Conservation (phyloP, 1,140 invertebrate species). For the Macrotrachela quadricornifera region DNA sequence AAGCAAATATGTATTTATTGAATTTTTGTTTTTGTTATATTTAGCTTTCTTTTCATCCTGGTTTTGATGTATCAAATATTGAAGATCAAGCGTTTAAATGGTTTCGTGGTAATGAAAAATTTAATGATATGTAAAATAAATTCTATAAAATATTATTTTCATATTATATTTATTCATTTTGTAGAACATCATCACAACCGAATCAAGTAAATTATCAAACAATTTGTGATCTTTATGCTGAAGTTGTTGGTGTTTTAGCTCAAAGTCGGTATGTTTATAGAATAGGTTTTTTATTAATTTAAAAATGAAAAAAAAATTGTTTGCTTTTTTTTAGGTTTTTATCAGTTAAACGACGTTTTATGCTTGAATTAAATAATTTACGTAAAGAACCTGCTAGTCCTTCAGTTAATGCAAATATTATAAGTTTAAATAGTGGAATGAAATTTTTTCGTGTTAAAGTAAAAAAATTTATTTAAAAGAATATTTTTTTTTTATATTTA, state of each 20-base stretch:
- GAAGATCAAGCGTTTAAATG: no score
- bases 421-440: background rate
- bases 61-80: slow-evolving; percentile 40
- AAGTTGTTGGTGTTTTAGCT: slow-evolving; percentile 90
- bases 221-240: slow-evolving; percentile 77
- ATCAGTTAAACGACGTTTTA: slow-evolving; percentile 45
- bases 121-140: slow-evolving; percentile 79
- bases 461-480: background rate
- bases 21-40: no score
- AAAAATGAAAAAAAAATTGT: background rate
- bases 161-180: slow-evolving; percentile 56
- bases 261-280: slow-evolving; percentile 43
- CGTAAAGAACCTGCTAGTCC: background rate
- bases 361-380: background rate
- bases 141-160: slow-evolving; percentile 95
- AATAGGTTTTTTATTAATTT: no score
- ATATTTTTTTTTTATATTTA: no score
- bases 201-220: slow-evolving; percentile 79
- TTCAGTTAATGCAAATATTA: background rate
- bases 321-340: slow-evolving; percentile 31
- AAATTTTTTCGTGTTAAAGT: background rate
- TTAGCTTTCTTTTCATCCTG: slow-evolving; percentile 73
- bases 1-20: no score
- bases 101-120: slow-evolving; percentile 45
- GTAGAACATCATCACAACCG: slow-evolving; percentile 25